Evolutionary conservation across 2,888 invertebrate genomes (phyloP).

Genomic region (Leucophenga maculata): DNA sequence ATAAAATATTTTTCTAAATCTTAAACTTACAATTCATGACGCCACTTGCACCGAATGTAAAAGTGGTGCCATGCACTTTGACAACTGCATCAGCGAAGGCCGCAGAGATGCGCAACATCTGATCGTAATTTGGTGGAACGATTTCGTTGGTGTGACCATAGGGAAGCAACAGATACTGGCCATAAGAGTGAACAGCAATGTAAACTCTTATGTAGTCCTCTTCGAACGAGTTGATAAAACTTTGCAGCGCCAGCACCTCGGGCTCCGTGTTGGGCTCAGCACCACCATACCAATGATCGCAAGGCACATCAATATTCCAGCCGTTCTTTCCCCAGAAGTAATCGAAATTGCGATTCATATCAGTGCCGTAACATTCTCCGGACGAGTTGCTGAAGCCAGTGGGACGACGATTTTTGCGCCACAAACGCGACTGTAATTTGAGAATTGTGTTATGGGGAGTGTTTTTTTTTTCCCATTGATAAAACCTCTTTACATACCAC

Average conservation of each 20-base stretch:
- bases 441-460: neutral
- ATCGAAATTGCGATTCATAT: constrained; percentile 48
- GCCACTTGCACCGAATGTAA: constrained; percentile 51
- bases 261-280: constrained; percentile 36
- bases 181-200: constrained; percentile 44
- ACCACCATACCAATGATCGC: constrained; percentile 50
- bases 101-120: constrained; percentile 39
- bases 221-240: constrained; percentile 30
- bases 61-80: constrained; percentile 37
- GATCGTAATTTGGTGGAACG: constrained; percentile 43
- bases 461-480: too few species aligned
- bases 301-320: constrained; percentile 44
- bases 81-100: constrained; percentile 38
- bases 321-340: constrained; percentile 45
- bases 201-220: constrained; percentile 41
- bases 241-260: constrained; percentile 36
- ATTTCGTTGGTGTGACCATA: constrained; percentile 39
- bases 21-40: constrained; percentile 54
- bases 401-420: constrained; percentile 49
- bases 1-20: too few species aligned
- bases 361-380: constrained; percentile 42
- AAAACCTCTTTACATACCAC: constrained; percentile 22
- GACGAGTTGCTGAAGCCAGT: constrained; percentile 40
- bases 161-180: constrained; percentile 44
- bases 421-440: constrained; percentile 29